Evolutionary conservation across 2,888 invertebrate genomes (phyloP).

Genomic region (Trachelus troglodyta): DNA sequence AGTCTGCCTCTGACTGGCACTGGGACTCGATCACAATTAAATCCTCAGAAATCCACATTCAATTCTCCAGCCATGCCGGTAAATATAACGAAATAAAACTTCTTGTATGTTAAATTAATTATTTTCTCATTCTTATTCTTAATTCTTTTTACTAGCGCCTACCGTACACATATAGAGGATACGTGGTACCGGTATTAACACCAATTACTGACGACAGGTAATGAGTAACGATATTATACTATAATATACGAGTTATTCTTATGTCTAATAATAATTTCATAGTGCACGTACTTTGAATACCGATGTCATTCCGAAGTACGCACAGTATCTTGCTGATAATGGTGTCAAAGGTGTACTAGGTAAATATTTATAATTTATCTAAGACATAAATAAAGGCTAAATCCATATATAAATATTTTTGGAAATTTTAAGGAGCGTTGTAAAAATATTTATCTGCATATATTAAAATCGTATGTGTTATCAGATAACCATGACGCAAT

Average conservation of each 20-base stretch:
- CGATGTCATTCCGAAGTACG: slow-evolving; percentile 73
- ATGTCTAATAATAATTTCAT: slow-evolving; percentile 5
- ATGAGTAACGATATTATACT: not conserved
- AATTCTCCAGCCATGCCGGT: not conserved
- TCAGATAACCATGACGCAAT: not conserved
- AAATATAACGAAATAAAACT: not conserved
- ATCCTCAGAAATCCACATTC: not conserved
- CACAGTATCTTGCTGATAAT: slow-evolving; percentile 71
- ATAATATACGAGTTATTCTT: not conserved
- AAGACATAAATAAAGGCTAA: too few relatives aligned
- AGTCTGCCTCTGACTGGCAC: not conserved
- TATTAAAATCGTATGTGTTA: not conserved
- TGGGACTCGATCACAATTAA: not conserved
- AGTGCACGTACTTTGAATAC: slow-evolving; percentile 45
- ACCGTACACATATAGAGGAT: not conserved
- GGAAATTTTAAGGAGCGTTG: not conserved
- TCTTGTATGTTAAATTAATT: not conserved
- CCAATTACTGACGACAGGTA: not conserved
- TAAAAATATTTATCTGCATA: not conserved
- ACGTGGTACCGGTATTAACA: not conserved
- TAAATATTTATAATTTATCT: slow-evolving; percentile 50
- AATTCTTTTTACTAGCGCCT: not conserved
- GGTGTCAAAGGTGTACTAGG: slow-evolving; percentile 78
- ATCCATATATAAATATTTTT: not conserved
- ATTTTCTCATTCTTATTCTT: not conserved